A percentile compares a stretch with the other conserved stretches of the same genome.
These are phyloP conservation scores for Ectemnius lituratus DNA, from an alignment of 2,888 invertebrate genomes.

Conservation along the genomic window DNA sequence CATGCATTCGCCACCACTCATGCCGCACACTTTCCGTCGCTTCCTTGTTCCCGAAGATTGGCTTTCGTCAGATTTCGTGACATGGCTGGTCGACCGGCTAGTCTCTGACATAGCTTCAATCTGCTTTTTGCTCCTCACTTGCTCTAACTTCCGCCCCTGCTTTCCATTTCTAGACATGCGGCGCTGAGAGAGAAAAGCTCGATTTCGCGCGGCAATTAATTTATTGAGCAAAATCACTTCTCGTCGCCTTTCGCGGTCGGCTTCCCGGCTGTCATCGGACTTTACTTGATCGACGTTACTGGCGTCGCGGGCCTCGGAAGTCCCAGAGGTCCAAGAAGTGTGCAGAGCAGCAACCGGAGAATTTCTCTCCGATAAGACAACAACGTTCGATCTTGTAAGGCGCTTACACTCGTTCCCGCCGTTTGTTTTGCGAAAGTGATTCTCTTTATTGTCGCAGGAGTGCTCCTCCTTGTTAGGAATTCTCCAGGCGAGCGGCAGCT, in stretches of 20 bases:
- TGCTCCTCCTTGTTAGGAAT: constrained; percentile 5
- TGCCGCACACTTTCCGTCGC: background rate
- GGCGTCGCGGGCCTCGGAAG: background rate
- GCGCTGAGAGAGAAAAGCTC: background rate
- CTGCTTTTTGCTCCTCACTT: background rate
- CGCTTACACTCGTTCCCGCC: constrained; percentile 1
- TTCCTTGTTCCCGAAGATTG: background rate
- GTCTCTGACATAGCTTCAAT: background rate
- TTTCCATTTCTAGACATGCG: no score
- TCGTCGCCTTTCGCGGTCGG: background rate
- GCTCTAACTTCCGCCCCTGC: background rate
- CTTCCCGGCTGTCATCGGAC: background rate
- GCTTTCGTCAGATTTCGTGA: background rate
- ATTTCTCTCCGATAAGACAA: no score
- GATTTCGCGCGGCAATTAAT: background rate
- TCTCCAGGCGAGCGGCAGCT: background rate
- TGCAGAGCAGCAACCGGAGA: background rate
- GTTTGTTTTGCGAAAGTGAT: background rate
- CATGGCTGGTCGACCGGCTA: background rate
- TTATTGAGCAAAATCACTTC: background rate
- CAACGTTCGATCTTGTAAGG: constrained; percentile 2
- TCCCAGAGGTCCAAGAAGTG: background rate
- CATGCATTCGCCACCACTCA: background rate
- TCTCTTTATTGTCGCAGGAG: background rate
- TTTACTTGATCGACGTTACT: background rate